phyloP scores from a whole-genome alignment of 2,113 vertebrate genomes.

The Oreotragus oreotragus region DNA sequence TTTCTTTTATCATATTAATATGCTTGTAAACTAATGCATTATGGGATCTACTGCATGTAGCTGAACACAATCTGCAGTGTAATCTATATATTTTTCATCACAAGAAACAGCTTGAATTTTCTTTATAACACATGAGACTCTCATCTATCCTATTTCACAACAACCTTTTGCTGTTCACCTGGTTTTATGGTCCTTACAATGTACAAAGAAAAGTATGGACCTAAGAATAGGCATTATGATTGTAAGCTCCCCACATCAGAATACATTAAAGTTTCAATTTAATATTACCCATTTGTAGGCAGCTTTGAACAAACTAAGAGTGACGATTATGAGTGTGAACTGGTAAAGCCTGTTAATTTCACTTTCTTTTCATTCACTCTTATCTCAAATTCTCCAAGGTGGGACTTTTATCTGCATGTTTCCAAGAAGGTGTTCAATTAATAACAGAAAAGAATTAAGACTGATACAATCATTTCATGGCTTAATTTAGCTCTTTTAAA shows the following conservation, averaged over 20 bases:
- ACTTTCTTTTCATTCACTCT: conserved; percentile 60
- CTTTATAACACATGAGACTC: conserved; percentile 68
- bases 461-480: conserved; percentile 72
- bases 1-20: conserved; percentile 79
- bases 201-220: conserved; percentile 61
- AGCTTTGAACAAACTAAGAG: conserved; percentile 64
- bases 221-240: conserved; percentile 64
- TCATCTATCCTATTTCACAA: conserved; percentile 73
- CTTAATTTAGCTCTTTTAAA: conserved; percentile 76
- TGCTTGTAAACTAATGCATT: conserved; percentile 70
- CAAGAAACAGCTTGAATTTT: conserved; percentile 77
- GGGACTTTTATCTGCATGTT: conserved; percentile 66
- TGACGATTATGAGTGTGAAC: conserved; percentile 53
- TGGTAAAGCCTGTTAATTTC: conserved; percentile 69
- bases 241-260: conserved; percentile 58
- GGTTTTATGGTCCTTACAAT: conserved; percentile 59
- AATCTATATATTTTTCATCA: conserved; percentile 71
- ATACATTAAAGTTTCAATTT: conserved; percentile 36
- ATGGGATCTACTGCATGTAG: conserved; percentile 69
- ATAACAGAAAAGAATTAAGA: conserved; percentile 70
- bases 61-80: conserved; percentile 58
- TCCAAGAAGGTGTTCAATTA: conserved; percentile 79
- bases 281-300: background rate
- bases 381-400: conserved; percentile 71
- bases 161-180: conserved; percentile 67